Evolutionary conservation across 2,797 vertebrate species (phyloP), one percentile per base, ranked within the genome.

Genomic region (Odontamblyopus lacepedii): DNA sequence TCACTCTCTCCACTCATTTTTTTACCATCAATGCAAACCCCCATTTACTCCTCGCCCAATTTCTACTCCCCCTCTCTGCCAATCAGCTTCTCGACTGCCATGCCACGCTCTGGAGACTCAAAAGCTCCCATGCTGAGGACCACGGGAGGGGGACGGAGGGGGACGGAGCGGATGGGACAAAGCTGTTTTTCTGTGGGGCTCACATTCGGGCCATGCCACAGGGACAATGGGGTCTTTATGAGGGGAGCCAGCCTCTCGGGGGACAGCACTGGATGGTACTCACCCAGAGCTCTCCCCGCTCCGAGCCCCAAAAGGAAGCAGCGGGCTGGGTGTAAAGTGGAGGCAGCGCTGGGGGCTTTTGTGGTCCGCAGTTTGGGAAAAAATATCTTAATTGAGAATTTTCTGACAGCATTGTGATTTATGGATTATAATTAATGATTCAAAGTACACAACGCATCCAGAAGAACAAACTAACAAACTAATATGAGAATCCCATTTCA

Each of bases 211-310:
- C 90, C 44, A 92, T 91, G 87, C 88, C 88, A 91, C 76, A 77
- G 73, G 85, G 82, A 94, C 91, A 94, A 94, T 92, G 91, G 84
- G 79, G 79, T 83, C 88, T 92, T 93, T 94, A 92, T 94, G 87
- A 81, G 79, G 83, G 86, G 48, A 74, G 83, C 88, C 90, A 89
- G 89, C 81, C 87, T 89, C 85, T 88, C 80, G 30, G 64, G 84
- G 79, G 83, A 91, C 13, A 48, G 85, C 86, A 74, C 84, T 78
- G 83, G 90, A 92, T 88, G 89, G 91, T 90, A 38, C 18, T 38
- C 90, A 89, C 88, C 70, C 76, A 44, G 72, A 71, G 70, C 63
- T 73, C 67, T 83, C 83, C 64, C 78, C 83, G 80, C 79, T 77
- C 84, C 72, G 67, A 76, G 81, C 35, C 67, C 62, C 62, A 26